Base-by-base conservation (phyloP, 2,113 vertebrate species). In the Gymnocephalus cernua region DNA sequence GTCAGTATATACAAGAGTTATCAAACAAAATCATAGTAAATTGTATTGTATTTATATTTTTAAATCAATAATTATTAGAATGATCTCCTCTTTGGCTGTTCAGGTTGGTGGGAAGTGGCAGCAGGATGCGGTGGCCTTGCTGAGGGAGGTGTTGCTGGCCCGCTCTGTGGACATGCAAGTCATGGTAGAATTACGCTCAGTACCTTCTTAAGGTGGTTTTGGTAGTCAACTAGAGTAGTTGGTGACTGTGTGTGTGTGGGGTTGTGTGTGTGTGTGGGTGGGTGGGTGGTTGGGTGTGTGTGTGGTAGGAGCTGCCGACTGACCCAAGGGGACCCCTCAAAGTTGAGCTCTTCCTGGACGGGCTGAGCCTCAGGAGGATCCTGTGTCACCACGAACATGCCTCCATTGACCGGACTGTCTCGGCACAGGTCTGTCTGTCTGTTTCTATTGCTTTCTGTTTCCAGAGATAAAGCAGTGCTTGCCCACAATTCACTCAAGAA, bases 91-190 rank as follows among this genome's bases (percentile, higher is more conserved):
- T 50, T 3, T 47, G 12, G 63, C 1, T 84, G n/a, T 50, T 35
- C 71, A 99, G 98, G 85, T 97, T 23, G 97, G 97, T 25, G 93
- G 89, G 27, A 58, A 41, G 57, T 99, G 97, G 98, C 97, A 98
- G 85, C 75, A 35, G 27, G 96, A 98, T 79, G 96, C 97, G 12
- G 82, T 99, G 71, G 92, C 94, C 62, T 90, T 96, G 45, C 93
- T 99, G 91, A 96, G 85, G 88, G 96, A 97, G 62, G 58, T 97
- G 23, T 93, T 99, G 86, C 88, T 93, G 58, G 94, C 94, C 62
- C 96, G 97, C 91, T 83, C 88, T n/a, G 95, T 98, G 83, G 92
- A 94, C 79, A 76, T 99, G 89, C 91, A 95, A 15, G 66, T 97
- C 77, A 86, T 94, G 96, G 98, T 99, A 96, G 82, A 18, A 63